Base-by-base conservation (phyloP, 2,888 invertebrate genomes). In the Dynastes tityus region DNA sequence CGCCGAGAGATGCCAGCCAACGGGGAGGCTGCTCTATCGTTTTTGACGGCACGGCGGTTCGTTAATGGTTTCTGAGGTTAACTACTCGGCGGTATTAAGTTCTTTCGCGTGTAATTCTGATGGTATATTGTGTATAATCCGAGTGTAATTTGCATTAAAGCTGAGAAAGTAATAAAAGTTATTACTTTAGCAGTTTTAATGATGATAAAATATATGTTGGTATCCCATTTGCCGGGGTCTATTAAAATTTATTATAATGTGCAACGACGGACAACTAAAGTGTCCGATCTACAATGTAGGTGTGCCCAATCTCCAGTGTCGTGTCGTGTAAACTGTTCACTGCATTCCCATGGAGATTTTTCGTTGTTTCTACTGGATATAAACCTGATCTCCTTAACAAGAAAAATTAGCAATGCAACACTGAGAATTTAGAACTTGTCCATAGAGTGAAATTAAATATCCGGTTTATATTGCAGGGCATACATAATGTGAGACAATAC, bases 51-150 rank as follows among this genome's bases (percentile, higher is more conserved):
- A 32, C 9, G 51, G 68, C 49, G 49, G 13, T 13, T 32, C 29
- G 51, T 51, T 68, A 68, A 68, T 68, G 51, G 68, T 11, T 51
- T 51, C 51, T 29, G n/a, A 68, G 51, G 49, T 51, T 68, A 68
- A 68, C 68, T 67, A 27, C 45, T 16, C 8, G 45, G 32, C 16
- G 63, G 22, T 32, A 63, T 63, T 63, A 63, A 63, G 29, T 13
- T 32, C 29, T 63, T 63, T 63, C 63, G 63, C 29, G 6, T 63
- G 13, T 63, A 29, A 63, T 63, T 27, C 29, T 63, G 13, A 32
- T 63, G 63, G 32, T 63, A 63, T 63, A 63, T 63, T 63, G 63
- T 63, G 29, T 29, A 29, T 63, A 32, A 32, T 32, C 29, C 32
- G 32, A 29, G 29, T 13, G 27, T 63, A 63, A 61, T 61, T 61